Evolutionary conservation across 2,113 vertebrate species (phyloP), one percentile per base, ranked within the genome.

Genomic region (Calypte anna): DNA sequence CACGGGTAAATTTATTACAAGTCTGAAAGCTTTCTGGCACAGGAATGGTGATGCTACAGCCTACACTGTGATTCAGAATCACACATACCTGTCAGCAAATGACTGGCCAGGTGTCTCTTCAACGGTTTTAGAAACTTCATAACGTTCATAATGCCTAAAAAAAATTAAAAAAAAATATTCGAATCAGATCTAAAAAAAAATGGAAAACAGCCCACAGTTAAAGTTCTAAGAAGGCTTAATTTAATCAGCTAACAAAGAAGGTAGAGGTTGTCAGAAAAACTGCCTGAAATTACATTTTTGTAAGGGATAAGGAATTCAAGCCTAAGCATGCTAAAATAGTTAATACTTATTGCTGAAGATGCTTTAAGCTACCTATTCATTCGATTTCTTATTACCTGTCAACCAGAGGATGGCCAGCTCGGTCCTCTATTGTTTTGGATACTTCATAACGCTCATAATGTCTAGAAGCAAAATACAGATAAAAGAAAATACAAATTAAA

Each of bases 401-500:
- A 86, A 92, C 38, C 19, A 87, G 12, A 78, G 96, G 91, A 78
- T 91, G 74, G 36, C 91, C 95, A 88, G 68, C 48, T 88, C 53
- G 66, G 31, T 96, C 86, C 31, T 97, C 93, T 83, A 64, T 79
- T 66, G 67, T 92, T 97, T 94, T 95, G 53, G 94, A 82, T 62
- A 91, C 72, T 82, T 97, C 96, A 82, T 96, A 96, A 66, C 15
- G 80, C 46, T 97, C 94, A 1, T 95, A 96, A 88, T 78, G 90
- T 70, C 97, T 97, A 86, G 22, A 92, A 44, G 16, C 5, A 88
- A 82, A 68, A 95, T 9, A 50, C n/a, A 91, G 55, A 51, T 3
- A 74, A 38, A 77, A 73, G 25, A 58, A 57, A 96, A 69, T 14
- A 28, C 0, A 0, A 36, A 46, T 55, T 76, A 53, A 82, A 51